Evolutionary conservation across 2,888 invertebrate species (phyloP), one percentile per base, ranked within the genome.

Genomic region (Apamea sordens): DNA sequence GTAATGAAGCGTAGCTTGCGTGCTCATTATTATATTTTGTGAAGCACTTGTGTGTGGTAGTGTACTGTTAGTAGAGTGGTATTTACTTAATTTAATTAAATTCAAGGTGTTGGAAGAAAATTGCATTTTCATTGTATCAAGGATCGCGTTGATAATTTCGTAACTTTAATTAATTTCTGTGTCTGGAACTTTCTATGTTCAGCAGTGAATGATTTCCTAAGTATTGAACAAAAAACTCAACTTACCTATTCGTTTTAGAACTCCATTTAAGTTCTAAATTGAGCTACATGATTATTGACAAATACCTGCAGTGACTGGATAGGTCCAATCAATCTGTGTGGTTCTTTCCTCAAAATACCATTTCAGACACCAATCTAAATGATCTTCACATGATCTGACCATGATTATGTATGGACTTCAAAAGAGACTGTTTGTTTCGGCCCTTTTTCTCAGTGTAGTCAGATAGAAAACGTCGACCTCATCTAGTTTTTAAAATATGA

Each of bases 1-100:
- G 75, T 80, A 85, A 85, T 87, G 85, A 85, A 80, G 69, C 81
- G 76, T 76, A 74, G 73, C 77, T 73, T 81, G 73, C 67, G 76
- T 77, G 73, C 65, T 87, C 70, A 86, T 86, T 79, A 84, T 64
- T 65, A 77, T 83, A 78, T 77, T 76, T 85, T 71, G 71, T 65
- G 59, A 68, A 78, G 21, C 71, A 80, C 65, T 76, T 74, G 70
- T 84, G 84, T 74, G 53, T 41, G 50, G 2, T 50, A 53, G 36
- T 73, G 61, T 81, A 74, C 56, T 61, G 28, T 28, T 53, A 47
- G n/a, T n/a, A n/a, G 0, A 36, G 13, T 3, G 15, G 11, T n/a
- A 41, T 70, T 53, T 15, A 8, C 6, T 59, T 41, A 28, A 36
- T 47, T 13, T 32, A 0, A 10, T 18, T 10, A 24, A 21, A 41